Evolutionary conservation across 2,888 invertebrate genomes (phyloP).

Genomic region (Tachina grossa): DNA sequence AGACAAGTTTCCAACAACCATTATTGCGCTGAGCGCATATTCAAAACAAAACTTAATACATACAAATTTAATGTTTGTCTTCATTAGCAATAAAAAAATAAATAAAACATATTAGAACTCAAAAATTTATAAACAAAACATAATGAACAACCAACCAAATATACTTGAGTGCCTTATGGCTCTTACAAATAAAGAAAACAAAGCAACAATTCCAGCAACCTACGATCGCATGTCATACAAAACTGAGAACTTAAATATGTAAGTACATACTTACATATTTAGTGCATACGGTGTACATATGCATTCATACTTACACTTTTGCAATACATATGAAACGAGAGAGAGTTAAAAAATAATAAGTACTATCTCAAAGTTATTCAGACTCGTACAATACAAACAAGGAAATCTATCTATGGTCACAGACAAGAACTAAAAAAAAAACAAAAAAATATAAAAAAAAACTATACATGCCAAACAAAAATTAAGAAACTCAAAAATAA

Average conservation of each 20-base stretch:
- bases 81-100: conserved; percentile 46
- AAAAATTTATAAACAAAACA: conserved; percentile 59
- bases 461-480: conserved; percentile 18
- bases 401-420: conserved; percentile 54
- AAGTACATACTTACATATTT: not conserved
- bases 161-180: not conserved
- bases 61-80: conserved; percentile 50
- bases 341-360: conserved; percentile 48
- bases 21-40: not conserved
- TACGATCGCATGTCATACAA: conserved; percentile 42
- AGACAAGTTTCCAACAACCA: not conserved
- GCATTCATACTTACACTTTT: not conserved
- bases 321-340: not conserved
- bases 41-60: conserved; percentile 52
- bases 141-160: conserved; percentile 39
- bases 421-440: not conserved
- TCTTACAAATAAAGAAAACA: conserved; percentile 17
- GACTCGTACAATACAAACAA: conserved; percentile 35
- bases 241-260: conserved; percentile 3
- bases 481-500: conserved; percentile 41
- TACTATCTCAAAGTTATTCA: conserved; percentile 55
- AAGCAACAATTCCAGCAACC: conserved; percentile 59
- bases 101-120: conserved; percentile 39
- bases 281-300: not conserved
- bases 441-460: conserved; percentile 9